These are phyloP conservation scores for Pseudorhombus dupliciocellatus DNA, from an alignment of 2,113 vertebrate species.

Conservation along the genomic window DNA sequence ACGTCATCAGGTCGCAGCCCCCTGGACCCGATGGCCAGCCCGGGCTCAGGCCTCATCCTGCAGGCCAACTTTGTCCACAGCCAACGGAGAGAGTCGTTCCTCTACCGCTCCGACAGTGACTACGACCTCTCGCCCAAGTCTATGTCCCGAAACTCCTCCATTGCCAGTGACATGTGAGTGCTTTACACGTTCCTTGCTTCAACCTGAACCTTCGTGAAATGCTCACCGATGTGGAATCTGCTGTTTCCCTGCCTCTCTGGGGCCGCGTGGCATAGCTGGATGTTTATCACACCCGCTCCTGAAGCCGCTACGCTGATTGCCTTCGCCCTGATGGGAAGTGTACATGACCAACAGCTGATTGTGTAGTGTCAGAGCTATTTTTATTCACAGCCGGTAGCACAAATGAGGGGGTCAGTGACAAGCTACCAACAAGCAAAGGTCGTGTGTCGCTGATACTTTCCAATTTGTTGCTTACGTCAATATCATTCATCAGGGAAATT, in stretches of 20 bases:
- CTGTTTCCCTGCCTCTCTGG: conserved; percentile 19
- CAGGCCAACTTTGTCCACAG: conserved; percentile 99
- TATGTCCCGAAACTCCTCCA: conserved; percentile 99
- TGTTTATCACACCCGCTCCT: conserved; percentile 26
- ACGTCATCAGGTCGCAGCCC: conserved; percentile 97
- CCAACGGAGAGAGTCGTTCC: conserved; percentile 96
- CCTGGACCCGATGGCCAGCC: conserved; percentile 98
- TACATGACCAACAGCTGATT: conserved; percentile 58
- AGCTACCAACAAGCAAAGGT: neutral
- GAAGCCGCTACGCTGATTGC: conserved; percentile 4
- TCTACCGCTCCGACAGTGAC: conserved; percentile 98
- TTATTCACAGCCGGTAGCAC: conserved; percentile 26
- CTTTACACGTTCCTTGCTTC: neutral
- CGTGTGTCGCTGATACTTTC: conserved; percentile 11
- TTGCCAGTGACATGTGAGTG: conserved; percentile 98
- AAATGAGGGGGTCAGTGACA: conserved; percentile 18
- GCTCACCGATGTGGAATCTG: neutral
- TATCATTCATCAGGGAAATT: neutral
- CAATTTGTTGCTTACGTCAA: neutral
- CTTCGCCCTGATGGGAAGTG: conserved; percentile 36
- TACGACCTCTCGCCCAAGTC: conserved; percentile 99
- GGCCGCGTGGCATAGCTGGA: conserved; percentile 21
- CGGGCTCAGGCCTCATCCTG: conserved; percentile 96
- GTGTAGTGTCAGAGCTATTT: conserved; percentile 52
- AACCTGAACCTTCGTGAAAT: conserved; percentile 7